Conservation (phyloP, 2,888 invertebrate species). For the Clitarchus hookeri region DNA sequence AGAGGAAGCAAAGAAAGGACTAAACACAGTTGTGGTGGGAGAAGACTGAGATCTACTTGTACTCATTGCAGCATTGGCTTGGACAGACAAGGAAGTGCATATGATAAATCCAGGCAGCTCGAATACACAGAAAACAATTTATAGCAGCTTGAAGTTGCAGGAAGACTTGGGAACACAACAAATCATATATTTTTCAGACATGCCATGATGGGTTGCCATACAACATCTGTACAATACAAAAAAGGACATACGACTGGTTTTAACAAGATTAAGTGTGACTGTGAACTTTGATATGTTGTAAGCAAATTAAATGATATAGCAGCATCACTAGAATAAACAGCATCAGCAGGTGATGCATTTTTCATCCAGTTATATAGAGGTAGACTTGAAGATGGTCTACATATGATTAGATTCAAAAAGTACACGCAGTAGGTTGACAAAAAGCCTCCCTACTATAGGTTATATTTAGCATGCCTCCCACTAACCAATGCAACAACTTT, state of each 20-base stretch:
- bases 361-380: too few species aligned
- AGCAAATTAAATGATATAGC: too few species aligned
- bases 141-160: neutral
- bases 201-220: neutral
- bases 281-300: neutral
- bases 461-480: too few species aligned
- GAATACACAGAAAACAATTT: neutral
- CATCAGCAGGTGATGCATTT: too few species aligned
- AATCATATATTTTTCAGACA: too few species aligned
- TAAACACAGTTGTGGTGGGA: slow-evolving; percentile 19
- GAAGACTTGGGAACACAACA: neutral
- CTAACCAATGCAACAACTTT: too few species aligned
- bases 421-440: too few species aligned
- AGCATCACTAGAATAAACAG: too few species aligned
- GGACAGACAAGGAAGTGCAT: slow-evolving; percentile 20
- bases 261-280: neutral
- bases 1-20: slow-evolving; percentile 16
- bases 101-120: neutral
- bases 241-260: neutral
- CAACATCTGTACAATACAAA: neutral
- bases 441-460: too few species aligned
- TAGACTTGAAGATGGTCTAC: too few species aligned
- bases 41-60: slow-evolving; percentile 4
- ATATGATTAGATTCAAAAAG: too few species aligned
- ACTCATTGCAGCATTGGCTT: slow-evolving; percentile 17